These are phyloP conservation scores for Drosophila chauvacae DNA, from an alignment of 1,140 invertebrate genomes.

Conservation along the genomic window DNA sequence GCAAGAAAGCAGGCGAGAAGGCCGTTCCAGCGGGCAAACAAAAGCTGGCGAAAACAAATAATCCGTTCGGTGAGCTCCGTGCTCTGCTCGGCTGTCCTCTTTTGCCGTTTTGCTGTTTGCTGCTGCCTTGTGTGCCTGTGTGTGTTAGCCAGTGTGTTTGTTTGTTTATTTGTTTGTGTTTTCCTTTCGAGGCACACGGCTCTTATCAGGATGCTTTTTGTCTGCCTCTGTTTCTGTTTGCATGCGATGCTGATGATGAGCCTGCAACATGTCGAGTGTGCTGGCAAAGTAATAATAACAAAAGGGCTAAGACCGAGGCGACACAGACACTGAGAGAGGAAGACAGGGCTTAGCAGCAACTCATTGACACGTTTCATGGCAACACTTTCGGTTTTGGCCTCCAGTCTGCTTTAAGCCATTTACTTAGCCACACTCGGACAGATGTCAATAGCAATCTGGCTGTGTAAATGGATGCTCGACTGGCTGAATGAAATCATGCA, in stretches of 20 bases:
- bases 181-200: slow-evolving; percentile 57
- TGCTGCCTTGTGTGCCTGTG: slow-evolving; percentile 2
- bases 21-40: slow-evolving; percentile 58
- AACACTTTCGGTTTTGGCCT: slow-evolving; percentile 53
- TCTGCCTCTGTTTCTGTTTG: slow-evolving; percentile 54
- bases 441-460: slow-evolving; percentile 61
- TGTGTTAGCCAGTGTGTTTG: slow-evolving; percentile 26
- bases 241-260: slow-evolving; percentile 52
- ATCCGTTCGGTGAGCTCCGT: slow-evolving; percentile 48
- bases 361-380: slow-evolving; percentile 74
- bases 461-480: slow-evolving; percentile 43
- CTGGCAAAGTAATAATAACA: slow-evolving; percentile 77
- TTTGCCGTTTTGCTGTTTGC: slow-evolving; percentile 41
- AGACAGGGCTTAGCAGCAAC: slow-evolving; percentile 62
- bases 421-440: slow-evolving; percentile 62
- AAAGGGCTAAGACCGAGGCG: slow-evolving; percentile 51
- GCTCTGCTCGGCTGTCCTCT: slow-evolving; percentile 35
- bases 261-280: slow-evolving; percentile 77
- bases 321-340: background rate
- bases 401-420: slow-evolving; percentile 56
- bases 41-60: slow-evolving; percentile 80
- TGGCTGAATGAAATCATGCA: slow-evolving; percentile 45
- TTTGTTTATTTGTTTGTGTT: slow-evolving; percentile 43
- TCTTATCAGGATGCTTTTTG: slow-evolving; percentile 57
- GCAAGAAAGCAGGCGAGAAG: slow-evolving; percentile 37